phyloP scores from a whole-genome alignment of 23 tunicate genomes.

The Ciona savignyi region DNA sequence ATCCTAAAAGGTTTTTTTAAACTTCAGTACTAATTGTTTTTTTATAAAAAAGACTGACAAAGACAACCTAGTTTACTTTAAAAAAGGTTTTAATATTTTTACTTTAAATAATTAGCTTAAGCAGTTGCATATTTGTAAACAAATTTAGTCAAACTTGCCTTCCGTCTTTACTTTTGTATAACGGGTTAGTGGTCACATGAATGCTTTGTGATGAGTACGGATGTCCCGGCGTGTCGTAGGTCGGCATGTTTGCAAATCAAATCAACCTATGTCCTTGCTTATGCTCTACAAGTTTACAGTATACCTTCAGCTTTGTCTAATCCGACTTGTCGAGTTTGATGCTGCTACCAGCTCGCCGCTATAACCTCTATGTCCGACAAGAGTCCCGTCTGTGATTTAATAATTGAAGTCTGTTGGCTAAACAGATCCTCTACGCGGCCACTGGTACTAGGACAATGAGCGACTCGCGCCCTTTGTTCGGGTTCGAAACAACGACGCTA shows the following conservation, averaged over 20 bases:
- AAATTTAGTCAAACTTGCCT: too few relatives aligned
- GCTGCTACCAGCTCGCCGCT: too few relatives aligned
- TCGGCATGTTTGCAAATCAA: slow-evolving; percentile 41
- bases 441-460: neutral
- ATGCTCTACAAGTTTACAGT: neutral
- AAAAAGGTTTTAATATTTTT: too few relatives aligned
- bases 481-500: neutral
- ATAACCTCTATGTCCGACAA: slow-evolving; percentile 6
- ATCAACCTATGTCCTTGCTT: slow-evolving; percentile 7
- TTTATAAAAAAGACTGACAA: too few relatives aligned
- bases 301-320: too few relatives aligned
- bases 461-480: neutral
- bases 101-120: too few relatives aligned
- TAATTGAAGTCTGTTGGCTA: slow-evolving; percentile 7
- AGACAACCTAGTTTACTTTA: too few relatives aligned
- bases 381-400: neutral
- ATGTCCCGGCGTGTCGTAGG: slow-evolving; percentile 64
- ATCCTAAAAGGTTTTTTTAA: too few relatives aligned
- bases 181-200: slow-evolving; percentile 73
- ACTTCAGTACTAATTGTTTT: too few relatives aligned
- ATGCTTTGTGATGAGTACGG: slow-evolving; percentile 81
- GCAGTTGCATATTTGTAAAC: too few relatives aligned
- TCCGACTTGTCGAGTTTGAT: too few relatives aligned
- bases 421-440: neutral
- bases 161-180: slow-evolving; percentile 64